phyloP scores from a whole-genome alignment of 2,888 invertebrate genomes.

The Digitonthophagus gazella region DNA sequence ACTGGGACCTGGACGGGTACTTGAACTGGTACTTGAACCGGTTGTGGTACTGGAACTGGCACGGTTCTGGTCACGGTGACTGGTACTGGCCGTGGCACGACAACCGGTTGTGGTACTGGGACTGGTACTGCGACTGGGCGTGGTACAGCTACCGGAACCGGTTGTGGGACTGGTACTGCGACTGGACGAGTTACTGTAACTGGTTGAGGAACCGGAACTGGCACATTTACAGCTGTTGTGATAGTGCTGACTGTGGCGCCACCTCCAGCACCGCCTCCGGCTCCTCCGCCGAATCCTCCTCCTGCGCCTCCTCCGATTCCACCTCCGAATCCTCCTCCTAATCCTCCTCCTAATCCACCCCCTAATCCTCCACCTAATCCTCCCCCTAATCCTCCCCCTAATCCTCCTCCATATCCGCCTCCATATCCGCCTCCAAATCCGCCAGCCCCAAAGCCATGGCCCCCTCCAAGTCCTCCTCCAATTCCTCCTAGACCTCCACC shows the following conservation, averaged over 20 bases:
- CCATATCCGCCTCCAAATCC: constrained; percentile 27
- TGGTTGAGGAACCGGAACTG: constrained; percentile 48
- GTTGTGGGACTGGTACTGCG: constrained; percentile 47
- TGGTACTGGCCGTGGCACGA: constrained; percentile 55
- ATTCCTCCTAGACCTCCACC: constrained; percentile 26
- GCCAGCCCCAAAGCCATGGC: constrained; percentile 28
- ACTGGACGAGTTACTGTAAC: constrained; percentile 46
- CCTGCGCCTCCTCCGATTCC: constrained; percentile 28
- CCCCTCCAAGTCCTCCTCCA: constrained; percentile 32
- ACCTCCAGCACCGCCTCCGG: constrained; percentile 40
- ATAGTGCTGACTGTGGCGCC: constrained; percentile 41
- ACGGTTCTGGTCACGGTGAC: constrained; percentile 46
- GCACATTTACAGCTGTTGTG: constrained; percentile 46
- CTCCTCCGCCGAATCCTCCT: constrained; percentile 29
- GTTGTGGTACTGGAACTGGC: constrained; percentile 53
- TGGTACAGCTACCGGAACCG: constrained; percentile 46
- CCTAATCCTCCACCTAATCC: constrained; percentile 29
- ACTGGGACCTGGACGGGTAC: constrained; percentile 29
- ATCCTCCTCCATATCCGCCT: constrained; percentile 25
- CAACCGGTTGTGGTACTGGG: constrained; percentile 58
- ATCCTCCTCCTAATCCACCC: constrained; percentile 28
- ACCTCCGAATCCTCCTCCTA: constrained; percentile 30
- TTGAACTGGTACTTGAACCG: constrained; percentile 29
- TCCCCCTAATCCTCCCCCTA: constrained; percentile 27
- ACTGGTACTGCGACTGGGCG: constrained; percentile 47